Evolutionary conservation across 2,888 invertebrate species (phyloP).

Genomic region (Bruchidius siliquastri): DNA sequence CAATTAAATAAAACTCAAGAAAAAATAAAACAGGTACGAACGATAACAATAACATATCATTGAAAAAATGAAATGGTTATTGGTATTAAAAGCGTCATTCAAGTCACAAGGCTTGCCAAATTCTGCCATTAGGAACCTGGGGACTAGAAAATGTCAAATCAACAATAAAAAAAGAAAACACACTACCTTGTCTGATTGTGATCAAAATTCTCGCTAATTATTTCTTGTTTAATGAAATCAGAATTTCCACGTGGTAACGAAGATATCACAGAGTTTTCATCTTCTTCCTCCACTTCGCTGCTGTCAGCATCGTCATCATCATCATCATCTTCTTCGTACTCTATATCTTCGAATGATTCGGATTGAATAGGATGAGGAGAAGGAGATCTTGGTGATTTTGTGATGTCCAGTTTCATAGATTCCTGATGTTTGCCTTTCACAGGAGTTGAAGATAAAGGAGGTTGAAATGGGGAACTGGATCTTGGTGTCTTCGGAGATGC

Average conservation of each 20-base stretch:
- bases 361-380: constrained; percentile 38
- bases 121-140: background rate
- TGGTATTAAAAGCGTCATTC: background rate
- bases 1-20: no score
- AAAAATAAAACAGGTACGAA: background rate
- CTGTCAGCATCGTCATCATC: constrained; percentile 31
- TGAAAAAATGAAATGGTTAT: background rate
- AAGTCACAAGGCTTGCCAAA: background rate
- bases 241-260: constrained; percentile 14
- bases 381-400: constrained; percentile 28
- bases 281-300: constrained; percentile 26
- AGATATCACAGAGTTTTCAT: constrained; percentile 32
- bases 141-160: background rate
- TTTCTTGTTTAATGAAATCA: constrained; percentile 1
- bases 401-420: background rate
- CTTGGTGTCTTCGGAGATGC: constrained; percentile 15
- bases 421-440: no score
- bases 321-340: constrained; percentile 34
- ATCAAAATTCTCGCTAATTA: constrained; percentile 5
- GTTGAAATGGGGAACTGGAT: background rate
- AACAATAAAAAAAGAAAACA: background rate
- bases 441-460: background rate
- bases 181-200: constrained; percentile 17
- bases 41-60: background rate
- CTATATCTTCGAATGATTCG: constrained; percentile 34